A percentile compares a stretch with the other conserved stretches of the same genome.
Evolutionary conservation across 2,888 invertebrate genomes (phyloP).

Genomic region (Morpho deidamia): DNA sequence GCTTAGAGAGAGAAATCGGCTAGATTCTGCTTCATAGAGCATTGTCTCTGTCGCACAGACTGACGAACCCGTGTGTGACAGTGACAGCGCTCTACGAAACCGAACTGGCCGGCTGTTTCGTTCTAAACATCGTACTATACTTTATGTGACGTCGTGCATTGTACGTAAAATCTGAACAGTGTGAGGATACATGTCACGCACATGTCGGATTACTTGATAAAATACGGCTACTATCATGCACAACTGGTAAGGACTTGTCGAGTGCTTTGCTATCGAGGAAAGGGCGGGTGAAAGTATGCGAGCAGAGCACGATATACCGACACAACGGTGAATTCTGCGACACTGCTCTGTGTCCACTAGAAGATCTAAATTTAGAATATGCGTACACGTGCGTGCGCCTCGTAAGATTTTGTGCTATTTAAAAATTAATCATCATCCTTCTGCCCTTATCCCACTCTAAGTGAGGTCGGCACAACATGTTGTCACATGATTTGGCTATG

Average conservation of each 20-base stretch:
- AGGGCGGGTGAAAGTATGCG: slow-evolving; percentile 69
- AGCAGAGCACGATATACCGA: slow-evolving; percentile 56
- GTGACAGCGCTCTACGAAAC: too few relatives aligned
- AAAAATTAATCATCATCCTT: too few relatives aligned
- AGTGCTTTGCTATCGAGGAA: slow-evolving; percentile 54
- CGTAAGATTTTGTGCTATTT: too few relatives aligned
- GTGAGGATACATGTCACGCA: slow-evolving; percentile 1
- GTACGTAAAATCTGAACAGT: background rate
- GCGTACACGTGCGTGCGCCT: background rate
- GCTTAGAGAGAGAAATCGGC: too few relatives aligned
- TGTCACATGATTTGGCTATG: too few relatives aligned
- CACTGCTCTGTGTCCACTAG: slow-evolving; percentile 66
- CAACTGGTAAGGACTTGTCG: slow-evolving; percentile 32
- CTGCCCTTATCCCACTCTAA: too few relatives aligned
- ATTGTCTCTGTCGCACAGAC: too few relatives aligned
- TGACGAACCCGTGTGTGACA: too few relatives aligned
- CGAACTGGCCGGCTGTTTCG: too few relatives aligned
- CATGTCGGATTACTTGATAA: slow-evolving; percentile 2
- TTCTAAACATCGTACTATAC: too few relatives aligned
- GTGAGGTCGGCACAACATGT: too few relatives aligned
- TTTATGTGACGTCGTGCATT: background rate
- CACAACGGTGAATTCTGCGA: slow-evolving; percentile 57
- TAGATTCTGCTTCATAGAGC: too few relatives aligned
- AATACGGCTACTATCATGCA: slow-evolving; percentile 1
- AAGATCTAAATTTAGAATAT: slow-evolving; percentile 28